Evolutionary conservation across 2,888 invertebrate species (phyloP).

Genomic region (Chironomus riparius): DNA sequence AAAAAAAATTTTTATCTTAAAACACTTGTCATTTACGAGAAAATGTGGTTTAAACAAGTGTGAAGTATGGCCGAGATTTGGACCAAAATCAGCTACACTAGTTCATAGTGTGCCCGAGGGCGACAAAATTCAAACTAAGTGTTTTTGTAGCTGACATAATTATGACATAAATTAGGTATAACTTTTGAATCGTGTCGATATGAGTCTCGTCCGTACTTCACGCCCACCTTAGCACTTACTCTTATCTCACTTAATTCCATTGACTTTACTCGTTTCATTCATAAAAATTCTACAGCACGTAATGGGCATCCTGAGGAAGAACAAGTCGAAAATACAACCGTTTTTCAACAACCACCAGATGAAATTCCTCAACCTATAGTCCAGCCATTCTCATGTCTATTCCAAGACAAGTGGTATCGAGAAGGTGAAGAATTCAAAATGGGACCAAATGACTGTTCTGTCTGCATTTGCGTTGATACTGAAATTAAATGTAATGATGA

Average conservation of each 20-base stretch:
- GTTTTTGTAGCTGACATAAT: too few relatives aligned
- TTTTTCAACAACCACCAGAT: conserved; percentile 37
- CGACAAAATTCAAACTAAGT: too few relatives aligned
- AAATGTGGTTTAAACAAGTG: too few relatives aligned
- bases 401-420: conserved; percentile 52
- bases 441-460: conserved; percentile 55
- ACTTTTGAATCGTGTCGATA: too few relatives aligned
- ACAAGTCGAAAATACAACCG: conserved; percentile 30
- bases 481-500: conserved; percentile 48
- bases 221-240: not conserved
- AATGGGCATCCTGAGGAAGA: not conserved
- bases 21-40: too few relatives aligned
- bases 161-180: too few relatives aligned
- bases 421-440: conserved; percentile 62
- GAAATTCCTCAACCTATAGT: conserved; percentile 33
- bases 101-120: too few relatives aligned
- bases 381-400: conserved; percentile 43
- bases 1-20: too few relatives aligned
- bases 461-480: conserved; percentile 60
- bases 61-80: too few relatives aligned
- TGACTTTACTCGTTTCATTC: not conserved
- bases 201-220: too few relatives aligned
- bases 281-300: not conserved
- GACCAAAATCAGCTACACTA: too few relatives aligned
- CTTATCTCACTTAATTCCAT: not conserved